Evolutionary conservation across 2,113 vertebrate genomes (phyloP).

Genomic region (Columba livia): DNA sequence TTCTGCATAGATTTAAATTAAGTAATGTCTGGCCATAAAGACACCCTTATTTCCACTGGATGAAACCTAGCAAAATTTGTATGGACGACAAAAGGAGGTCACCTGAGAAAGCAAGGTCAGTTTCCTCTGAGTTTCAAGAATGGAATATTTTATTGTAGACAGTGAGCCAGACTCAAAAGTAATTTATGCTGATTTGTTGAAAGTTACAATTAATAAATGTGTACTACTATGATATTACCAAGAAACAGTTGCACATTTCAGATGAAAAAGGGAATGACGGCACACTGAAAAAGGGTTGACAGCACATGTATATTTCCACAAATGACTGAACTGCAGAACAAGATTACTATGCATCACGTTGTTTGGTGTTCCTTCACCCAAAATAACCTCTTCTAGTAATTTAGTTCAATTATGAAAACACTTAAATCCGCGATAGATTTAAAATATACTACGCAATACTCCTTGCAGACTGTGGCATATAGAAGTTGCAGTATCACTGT

Average conservation of each 20-base stretch:
- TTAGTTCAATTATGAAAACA: background rate
- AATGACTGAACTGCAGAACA: background rate
- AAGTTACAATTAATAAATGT: background rate
- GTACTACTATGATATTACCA: background rate
- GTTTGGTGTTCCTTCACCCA: background rate
- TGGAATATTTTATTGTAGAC: background rate
- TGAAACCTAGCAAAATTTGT: background rate
- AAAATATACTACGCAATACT: background rate
- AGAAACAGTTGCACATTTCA: background rate
- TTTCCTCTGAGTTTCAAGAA: background rate
- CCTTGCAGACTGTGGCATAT: background rate
- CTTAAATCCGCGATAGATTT: background rate
- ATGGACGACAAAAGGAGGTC: background rate
- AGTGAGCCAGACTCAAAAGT: background rate
- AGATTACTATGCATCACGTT: background rate
- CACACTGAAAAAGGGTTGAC: background rate
- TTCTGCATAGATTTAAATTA: background rate
- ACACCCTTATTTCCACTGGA: background rate
- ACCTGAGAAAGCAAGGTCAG: background rate
- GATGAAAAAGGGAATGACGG: background rate
- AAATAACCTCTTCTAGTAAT: background rate
- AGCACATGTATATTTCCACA: background rate
- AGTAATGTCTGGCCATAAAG: background rate
- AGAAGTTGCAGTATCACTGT: background rate
- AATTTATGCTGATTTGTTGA: background rate